phyloP scores from a whole-genome alignment of 2,113 vertebrate genomes.

The Microtus oregoni region DNA sequence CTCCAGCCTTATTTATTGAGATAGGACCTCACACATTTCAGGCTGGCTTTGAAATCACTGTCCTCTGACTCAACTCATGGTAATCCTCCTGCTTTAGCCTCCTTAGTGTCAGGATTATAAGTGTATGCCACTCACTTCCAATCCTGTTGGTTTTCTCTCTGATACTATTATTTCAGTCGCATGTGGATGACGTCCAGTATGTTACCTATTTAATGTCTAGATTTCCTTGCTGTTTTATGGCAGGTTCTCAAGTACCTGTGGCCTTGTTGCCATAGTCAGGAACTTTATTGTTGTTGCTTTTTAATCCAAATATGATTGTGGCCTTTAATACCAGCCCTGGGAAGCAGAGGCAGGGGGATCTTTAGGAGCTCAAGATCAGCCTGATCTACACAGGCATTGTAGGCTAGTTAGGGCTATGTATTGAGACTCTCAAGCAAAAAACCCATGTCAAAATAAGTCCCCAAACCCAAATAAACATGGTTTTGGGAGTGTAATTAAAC shows the following conservation, averaged over 20 bases:
- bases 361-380: neutral
- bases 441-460: neutral
- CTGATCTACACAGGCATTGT: neutral
- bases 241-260: neutral
- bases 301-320: constrained; percentile 10
- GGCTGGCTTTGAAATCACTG: neutral
- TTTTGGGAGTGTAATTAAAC: neutral
- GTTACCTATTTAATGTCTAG: neutral
- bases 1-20: neutral
- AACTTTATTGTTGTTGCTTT: constrained; percentile 34
- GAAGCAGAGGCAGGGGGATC: neutral
- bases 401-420: neutral
- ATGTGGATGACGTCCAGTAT: neutral
- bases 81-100: neutral
- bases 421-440: neutral
- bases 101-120: neutral
- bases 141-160: neutral
- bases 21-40: neutral
- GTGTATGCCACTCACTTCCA: neutral
- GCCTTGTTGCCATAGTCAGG: neutral
- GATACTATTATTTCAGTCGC: neutral
- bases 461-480: neutral
- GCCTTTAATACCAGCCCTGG: neutral
- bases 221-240: neutral
- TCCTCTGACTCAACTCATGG: neutral